Evolutionary conservation across 2,888 invertebrate genomes (phyloP).

Genomic region (Aspidapion aeneum): DNA sequence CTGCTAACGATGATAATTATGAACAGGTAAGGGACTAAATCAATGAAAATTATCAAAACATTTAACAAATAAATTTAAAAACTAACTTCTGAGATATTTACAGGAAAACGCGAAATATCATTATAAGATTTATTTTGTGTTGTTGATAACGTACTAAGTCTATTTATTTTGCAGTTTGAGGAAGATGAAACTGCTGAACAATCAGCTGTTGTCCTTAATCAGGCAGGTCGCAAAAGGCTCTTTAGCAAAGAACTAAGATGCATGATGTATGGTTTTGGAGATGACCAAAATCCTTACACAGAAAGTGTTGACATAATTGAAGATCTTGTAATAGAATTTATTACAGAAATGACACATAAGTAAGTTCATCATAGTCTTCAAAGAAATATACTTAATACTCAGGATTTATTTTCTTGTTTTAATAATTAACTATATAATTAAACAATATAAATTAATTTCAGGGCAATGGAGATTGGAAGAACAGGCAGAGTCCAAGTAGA

Average conservation of each 20-base stretch:
- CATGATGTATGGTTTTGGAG: constrained; percentile 99
- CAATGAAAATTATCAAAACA: no score
- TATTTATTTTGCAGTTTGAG: constrained; percentile 53
- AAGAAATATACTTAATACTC: neutral
- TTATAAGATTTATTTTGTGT: constrained; percentile 6
- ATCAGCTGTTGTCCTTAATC: constrained; percentile 58
- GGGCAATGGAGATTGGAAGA: constrained; percentile 95
- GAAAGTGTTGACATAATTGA: constrained; percentile 97
- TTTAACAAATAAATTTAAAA: no score
- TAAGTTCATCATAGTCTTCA: constrained; percentile 46
- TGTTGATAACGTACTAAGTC: no score
- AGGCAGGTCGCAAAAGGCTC: constrained; percentile 71
- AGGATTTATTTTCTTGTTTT: neutral
- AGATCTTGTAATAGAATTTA: constrained; percentile 96
- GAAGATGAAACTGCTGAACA: constrained; percentile 66
- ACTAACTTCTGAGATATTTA: no score
- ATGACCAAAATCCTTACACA: constrained; percentile 98
- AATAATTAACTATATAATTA: neutral
- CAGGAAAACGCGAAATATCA: neutral
- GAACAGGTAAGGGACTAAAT: constrained; percentile 42
- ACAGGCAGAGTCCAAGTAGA: constrained; percentile 97
- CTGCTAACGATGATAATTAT: constrained; percentile 37
- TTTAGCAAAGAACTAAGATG: constrained; percentile 92
- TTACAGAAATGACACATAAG: constrained; percentile 88
- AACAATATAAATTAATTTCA: constrained; percentile 41